Evolutionary conservation across 2,113 vertebrate species (phyloP).

Genomic region (Labrus mixtus): DNA sequence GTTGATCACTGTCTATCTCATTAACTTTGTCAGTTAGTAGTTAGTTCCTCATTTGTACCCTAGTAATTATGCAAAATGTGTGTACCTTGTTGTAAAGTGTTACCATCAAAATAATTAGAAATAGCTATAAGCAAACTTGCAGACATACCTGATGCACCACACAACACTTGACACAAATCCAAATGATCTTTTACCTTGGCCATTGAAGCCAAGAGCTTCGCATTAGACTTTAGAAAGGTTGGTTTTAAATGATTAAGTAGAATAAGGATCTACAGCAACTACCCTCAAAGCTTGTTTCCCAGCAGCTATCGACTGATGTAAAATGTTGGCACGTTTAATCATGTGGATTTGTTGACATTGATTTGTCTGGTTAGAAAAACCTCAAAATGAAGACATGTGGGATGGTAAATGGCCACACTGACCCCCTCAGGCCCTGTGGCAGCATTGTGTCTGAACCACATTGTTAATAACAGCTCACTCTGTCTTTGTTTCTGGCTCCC

Average conservation of each 20-base stretch:
- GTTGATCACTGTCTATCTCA: too few species aligned
- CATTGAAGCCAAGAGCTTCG: neutral
- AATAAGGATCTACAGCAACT: neutral
- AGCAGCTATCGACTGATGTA: neutral
- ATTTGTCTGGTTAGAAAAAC: neutral
- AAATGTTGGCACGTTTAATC: neutral
- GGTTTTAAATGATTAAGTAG: neutral
- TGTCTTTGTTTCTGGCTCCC: slow-evolving; percentile 46
- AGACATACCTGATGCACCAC: neutral
- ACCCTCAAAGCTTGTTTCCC: neutral
- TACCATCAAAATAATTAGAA: neutral
- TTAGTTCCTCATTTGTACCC: too few species aligned
- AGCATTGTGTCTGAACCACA: neutral
- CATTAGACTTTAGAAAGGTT: neutral
- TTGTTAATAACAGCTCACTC: neutral
- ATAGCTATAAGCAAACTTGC: neutral
- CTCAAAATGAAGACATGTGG: neutral
- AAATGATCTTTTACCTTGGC: neutral
- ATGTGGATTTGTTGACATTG: neutral
- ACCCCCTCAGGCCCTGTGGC: neutral
- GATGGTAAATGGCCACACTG: neutral
- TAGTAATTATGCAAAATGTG: too few species aligned
- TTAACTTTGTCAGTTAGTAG: too few species aligned
- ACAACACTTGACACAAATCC: neutral
- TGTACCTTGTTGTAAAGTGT: too few species aligned